A percentile compares a stretch with the other conserved stretches of the same genome.
These are phyloP conservation scores for Enteromius viviparus DNA, from an alignment of 2,797 vertebrate genomes.

Conservation along the genomic window DNA sequence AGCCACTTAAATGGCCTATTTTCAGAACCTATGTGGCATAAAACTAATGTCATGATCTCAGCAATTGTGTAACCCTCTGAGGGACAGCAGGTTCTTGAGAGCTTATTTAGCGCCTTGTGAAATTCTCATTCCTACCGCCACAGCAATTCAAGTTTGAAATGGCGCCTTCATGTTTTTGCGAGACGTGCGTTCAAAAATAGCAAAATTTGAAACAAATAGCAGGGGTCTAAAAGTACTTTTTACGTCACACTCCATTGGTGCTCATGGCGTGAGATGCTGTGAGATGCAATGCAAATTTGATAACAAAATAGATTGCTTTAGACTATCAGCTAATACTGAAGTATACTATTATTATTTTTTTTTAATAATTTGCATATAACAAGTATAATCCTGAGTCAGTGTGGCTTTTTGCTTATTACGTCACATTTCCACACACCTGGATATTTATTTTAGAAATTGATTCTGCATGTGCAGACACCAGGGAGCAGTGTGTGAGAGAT, in stretches of 20 bases:
- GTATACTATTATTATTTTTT: neutral
- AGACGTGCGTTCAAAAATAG: neutral
- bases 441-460: conserved; percentile 41
- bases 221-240: neutral
- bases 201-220: neutral
- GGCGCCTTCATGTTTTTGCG: neutral
- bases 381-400: conserved; percentile 27
- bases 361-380: neutral
- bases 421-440: conserved; percentile 40
- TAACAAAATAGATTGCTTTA: neutral
- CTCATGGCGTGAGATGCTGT: no score
- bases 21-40: conserved; percentile 16
- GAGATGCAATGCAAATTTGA: neutral
- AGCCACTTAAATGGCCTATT: conserved; percentile 29
- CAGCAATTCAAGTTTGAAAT: neutral
- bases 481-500: conserved; percentile 26
- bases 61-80: conserved; percentile 1
- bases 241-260: neutral
- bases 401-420: conserved; percentile 14
- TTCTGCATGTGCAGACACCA: conserved; percentile 29
- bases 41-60: conserved; percentile 13
- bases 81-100: conserved; percentile 4
- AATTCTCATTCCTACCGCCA: conserved; percentile 1
- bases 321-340: neutral
- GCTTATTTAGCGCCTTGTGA: neutral